These are phyloP conservation scores for Morpho achilles DNA, from an alignment of 2,888 invertebrate species.

Conservation along the genomic window DNA sequence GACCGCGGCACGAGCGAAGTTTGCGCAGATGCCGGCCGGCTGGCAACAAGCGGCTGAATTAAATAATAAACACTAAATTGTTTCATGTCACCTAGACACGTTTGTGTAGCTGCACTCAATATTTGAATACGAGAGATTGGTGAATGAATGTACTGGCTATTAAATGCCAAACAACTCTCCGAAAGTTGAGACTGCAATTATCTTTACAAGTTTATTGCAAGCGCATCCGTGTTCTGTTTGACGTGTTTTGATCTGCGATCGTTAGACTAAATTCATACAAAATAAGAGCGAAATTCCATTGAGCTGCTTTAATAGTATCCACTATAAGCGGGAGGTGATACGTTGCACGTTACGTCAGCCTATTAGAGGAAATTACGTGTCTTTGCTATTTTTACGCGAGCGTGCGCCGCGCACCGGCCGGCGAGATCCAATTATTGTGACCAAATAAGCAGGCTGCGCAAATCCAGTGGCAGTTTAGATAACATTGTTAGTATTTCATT, in stretches of 20 bases:
- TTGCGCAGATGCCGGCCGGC: conserved; percentile 25
- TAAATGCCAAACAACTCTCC: conserved; percentile 1
- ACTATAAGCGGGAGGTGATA: conserved; percentile 21
- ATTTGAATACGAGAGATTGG: conserved; percentile 3
- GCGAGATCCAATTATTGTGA: conserved; percentile 29
- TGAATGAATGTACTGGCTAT: conserved; percentile 9
- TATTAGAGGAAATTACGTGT: conserved; percentile 42
- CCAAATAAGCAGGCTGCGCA: conserved; percentile 24
- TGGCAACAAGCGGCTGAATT: conserved; percentile 7
- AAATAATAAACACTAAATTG: conserved; percentile 1
- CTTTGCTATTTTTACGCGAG: conserved; percentile 31
- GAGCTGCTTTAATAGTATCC: conserved; percentile 13
- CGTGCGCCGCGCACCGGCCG: conserved; percentile 14
- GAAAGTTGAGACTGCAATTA: not conserved
- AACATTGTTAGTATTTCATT: not conserved
- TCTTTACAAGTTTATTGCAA: conserved; percentile 8
- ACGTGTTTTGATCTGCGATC: conserved; percentile 5
- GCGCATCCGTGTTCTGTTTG: conserved; percentile 8
- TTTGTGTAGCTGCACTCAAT: not conserved
- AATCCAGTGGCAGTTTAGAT: conserved; percentile 17
- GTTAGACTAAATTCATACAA: conserved; percentile 11
- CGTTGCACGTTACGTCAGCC: conserved; percentile 32
- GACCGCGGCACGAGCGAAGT: conserved; percentile 6
- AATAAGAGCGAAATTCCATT: conserved; percentile 15
- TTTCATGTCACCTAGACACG: not conserved